Evolutionary conservation across 2,113 vertebrate genomes (phyloP).

Genomic region (Hypomesus transpacificus): DNA sequence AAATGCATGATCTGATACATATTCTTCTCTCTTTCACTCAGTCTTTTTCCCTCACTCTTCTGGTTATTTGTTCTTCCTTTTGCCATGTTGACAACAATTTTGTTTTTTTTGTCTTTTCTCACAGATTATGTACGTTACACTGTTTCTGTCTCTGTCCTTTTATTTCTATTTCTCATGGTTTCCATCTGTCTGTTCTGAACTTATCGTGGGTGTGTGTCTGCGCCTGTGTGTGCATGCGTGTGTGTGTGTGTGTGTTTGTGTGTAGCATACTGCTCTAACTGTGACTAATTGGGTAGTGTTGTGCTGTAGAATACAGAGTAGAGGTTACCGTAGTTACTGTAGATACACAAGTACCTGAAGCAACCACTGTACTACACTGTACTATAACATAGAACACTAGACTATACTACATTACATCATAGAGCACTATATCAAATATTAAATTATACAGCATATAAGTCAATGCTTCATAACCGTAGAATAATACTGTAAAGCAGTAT

Average conservation of each 20-base stretch:
- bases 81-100: neutral
- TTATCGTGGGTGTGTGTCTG: neutral
- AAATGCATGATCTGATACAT: constrained; percentile 10
- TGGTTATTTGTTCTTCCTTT: neutral
- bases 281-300: neutral
- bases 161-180: neutral
- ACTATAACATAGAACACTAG: no score
- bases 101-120: neutral
- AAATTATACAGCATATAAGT: no score
- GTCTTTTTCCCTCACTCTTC: neutral
- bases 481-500: no score
- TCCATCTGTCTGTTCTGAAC: neutral
- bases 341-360: no score
- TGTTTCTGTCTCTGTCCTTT: neutral
- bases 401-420: no score
- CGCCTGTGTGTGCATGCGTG: neutral
- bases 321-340: no score
- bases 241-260: neutral
- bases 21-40: neutral
- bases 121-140: neutral
- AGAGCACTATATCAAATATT: no score
- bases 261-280: neutral
- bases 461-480: no score
- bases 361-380: neutral
- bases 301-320: neutral